Evolutionary conservation across 2,113 vertebrate genomes (phyloP), one percentile per base, ranked within the genome.

Genomic region (Eonycteris spelaea): DNA sequence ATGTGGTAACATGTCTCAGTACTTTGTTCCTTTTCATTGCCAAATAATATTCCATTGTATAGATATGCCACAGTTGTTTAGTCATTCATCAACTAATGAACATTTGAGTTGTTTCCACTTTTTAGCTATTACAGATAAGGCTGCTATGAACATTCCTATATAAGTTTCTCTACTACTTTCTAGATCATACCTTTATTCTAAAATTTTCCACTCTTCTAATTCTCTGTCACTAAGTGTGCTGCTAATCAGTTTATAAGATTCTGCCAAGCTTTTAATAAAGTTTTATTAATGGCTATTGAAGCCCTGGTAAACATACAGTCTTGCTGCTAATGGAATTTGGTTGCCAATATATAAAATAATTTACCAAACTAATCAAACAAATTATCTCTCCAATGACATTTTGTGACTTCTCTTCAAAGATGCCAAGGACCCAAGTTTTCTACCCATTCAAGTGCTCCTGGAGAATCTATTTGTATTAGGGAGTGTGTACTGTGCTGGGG

Each of bases 401-500:
- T 88, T 93, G 53, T 97, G 68, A 78, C 48, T 94, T 86, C 14
- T 80, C 24, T 78, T 95, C 86, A 90, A 96, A 68, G 30, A 61
- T 71, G 30, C 33, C 59, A 94, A 55, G 24, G 18, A 87, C 57
- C 26, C 63, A 71, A 45, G 35, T 71, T 95, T 83, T n/a, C 45
- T 43, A n/a, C 83, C 86, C 38, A 68, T 91, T 86, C 63, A 74
- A 51, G 45, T 85, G 16, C 79, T 75, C 61, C 48, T 91, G 28
- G 28, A 67, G 21, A 82, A 28, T 24, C 80, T 21, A 5, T 65
- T 16, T 28, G 1, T 65, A 6, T 53, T 30, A 61, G n/a, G 38
- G 70, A 78, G 14, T 65, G 6, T 95, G 4, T 11, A 33, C 8
- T 65, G 14, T 24, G 6, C 28, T 73, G n/a, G 33, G 59, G 86